Base-by-base conservation (phyloP, 1,140 invertebrate genomes). In the Steinernema khuongi region DNA sequence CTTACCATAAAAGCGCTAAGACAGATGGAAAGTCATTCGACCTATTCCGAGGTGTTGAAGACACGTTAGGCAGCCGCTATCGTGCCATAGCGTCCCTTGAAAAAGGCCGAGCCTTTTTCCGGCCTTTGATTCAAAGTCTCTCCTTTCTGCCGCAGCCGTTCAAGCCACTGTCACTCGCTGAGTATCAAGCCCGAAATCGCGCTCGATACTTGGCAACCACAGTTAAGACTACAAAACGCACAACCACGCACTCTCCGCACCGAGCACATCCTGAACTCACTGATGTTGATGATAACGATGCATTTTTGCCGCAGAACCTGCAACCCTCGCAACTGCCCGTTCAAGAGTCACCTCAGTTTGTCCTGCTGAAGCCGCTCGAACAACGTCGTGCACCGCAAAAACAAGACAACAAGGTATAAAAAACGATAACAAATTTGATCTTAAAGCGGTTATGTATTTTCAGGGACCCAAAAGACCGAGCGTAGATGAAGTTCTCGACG, bases 261-360 rank as follows among this genome's bases (percentile, higher is more conserved):
- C 7, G 22, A 60, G 50, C 50, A 60, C 50, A 60, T 60, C 11
- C 22, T 60, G 50, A 60, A 26, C 50, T 60, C 22, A 60, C 50
- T 60, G 50, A 60, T 60, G 14, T 60, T 60, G 11, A 60, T 60
- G 50, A 60, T 60, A 60, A 60, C 26, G 50, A 60, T 22, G 50
- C 26, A 4, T 60, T 60, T 60, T 60, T 60, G 50, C 50, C 50
- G 4, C 50, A 60, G 50, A 60, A 60, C 26, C 22, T 60, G 11
- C 50, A 11, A 17, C 50, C 7, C 50, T 14, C 22, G 19, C 50
- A 60, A 60, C 50, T 60, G 4, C 50, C 50, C 7, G 19, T 60
- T 26, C 11, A 26, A 17, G 50, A 60, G 26, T 60, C 50, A 4
- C 50, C 50, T 7, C 50, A 60, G 26, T 60, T 60, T 26, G 50